These are phyloP conservation scores for Caenorhabditis virilis DNA, from an alignment of 2,888 invertebrate genomes.

Conservation along the genomic window DNA sequence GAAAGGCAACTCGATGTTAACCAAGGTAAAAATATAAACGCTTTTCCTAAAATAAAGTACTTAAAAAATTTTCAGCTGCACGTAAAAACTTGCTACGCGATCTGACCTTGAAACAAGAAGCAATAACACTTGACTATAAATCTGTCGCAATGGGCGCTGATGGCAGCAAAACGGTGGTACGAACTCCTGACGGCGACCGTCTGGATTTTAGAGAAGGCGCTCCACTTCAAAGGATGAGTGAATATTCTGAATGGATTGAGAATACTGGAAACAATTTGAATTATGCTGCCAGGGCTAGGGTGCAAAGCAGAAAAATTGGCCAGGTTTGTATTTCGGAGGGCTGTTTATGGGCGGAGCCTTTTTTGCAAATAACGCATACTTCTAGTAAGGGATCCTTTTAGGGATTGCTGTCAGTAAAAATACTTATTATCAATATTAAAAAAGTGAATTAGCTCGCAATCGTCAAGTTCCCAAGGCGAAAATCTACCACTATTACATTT, in stretches of 20 bases:
- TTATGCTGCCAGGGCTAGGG: constrained; percentile 56
- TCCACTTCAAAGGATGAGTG: constrained; percentile 62
- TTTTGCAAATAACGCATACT: too few species aligned
- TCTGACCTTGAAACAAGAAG: constrained; percentile 62
- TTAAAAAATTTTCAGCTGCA: constrained; percentile 46
- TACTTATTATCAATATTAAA: too few species aligned
- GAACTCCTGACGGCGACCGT: constrained; percentile 55
- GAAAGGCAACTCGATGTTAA: constrained; percentile 61
- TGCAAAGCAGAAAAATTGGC: constrained; percentile 58
- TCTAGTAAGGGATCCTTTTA: too few species aligned
- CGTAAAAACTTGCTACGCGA: constrained; percentile 57
- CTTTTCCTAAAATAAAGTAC: too few species aligned
- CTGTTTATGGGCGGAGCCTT: neutral
- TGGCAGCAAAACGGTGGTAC: constrained; percentile 27
- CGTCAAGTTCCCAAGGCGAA: too few species aligned
- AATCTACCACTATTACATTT: too few species aligned
- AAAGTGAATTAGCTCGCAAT: too few species aligned
- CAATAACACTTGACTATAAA: constrained; percentile 58
- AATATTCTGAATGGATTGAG: constrained; percentile 65
- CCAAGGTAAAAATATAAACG: constrained; percentile 36
- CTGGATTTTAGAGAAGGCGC: constrained; percentile 56
- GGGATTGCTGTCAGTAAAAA: too few species aligned
- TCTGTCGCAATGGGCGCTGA: constrained; percentile 44
- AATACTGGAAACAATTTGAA: constrained; percentile 64
- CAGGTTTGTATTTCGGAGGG: constrained; percentile 23